phyloP scores from a whole-genome alignment of 2,888 invertebrate genomes.

The Agrochola macilenta region DNA sequence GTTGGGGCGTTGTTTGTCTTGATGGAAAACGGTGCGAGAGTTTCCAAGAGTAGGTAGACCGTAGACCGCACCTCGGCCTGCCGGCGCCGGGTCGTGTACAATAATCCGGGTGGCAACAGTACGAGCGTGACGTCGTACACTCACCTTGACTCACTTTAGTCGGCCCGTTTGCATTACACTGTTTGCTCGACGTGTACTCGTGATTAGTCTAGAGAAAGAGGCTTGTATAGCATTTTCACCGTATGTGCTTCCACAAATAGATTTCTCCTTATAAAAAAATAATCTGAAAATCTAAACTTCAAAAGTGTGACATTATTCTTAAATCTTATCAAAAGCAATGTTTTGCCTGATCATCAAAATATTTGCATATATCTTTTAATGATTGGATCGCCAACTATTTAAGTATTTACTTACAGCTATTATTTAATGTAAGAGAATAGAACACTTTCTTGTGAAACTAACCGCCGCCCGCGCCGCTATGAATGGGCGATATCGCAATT shows the following conservation, averaged over 20 bases:
- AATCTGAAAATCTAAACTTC: not conserved
- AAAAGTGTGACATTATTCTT: not conserved
- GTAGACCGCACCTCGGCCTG: conserved; percentile 79
- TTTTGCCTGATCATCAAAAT: conserved; percentile 13
- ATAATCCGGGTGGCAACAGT: conserved; percentile 88
- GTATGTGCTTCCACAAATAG: not conserved
- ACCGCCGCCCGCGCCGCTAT: conserved; percentile 64
- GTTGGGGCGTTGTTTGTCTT: conserved; percentile 62
- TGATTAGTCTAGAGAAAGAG: conserved; percentile 80
- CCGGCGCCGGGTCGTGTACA: conserved; percentile 76
- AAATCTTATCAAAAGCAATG: conserved; percentile 1
- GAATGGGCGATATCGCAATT: conserved; percentile 83
- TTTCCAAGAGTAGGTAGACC: conserved; percentile 77
- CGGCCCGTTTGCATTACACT: conserved; percentile 84
- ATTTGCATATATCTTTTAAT: not conserved
- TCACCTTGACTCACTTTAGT: conserved; percentile 89
- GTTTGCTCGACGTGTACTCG: conserved; percentile 79
- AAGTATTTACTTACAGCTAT: conserved; percentile 23
- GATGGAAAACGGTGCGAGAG: conserved; percentile 70
- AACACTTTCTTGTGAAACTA: conserved; percentile 77
- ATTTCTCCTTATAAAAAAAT: conserved; percentile 15
- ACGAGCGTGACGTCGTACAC: conserved; percentile 79
- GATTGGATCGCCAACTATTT: conserved; percentile 15
- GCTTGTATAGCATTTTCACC: conserved; percentile 60
- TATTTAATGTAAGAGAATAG: conserved; percentile 62